A percentile compares a stretch with the other conserved stretches of the same genome.
phyloP scores from a whole-genome alignment of 1,140 invertebrate genomes.

The Cyclina sinensis region DNA sequence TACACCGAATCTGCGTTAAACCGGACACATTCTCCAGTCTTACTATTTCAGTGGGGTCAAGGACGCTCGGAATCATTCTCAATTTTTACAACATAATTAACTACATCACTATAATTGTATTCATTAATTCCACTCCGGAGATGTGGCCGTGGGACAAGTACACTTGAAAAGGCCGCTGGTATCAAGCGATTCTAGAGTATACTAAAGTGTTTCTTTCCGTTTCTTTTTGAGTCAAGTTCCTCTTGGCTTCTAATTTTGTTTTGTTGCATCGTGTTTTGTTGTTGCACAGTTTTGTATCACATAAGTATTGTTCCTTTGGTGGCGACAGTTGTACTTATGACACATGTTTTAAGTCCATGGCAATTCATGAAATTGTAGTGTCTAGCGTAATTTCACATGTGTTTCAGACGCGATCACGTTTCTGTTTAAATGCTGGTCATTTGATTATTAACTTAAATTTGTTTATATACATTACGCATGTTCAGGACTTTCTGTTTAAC shows the following conservation, averaged over 20 bases:
- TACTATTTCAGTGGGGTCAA: neutral
- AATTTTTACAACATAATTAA: conserved; percentile 5
- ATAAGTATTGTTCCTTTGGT: neutral
- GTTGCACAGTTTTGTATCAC: neutral
- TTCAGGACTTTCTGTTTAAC: no score
- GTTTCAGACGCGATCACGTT: neutral
- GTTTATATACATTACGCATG: no score
- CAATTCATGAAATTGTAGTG: neutral
- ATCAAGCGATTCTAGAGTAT: neutral
- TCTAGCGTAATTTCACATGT: no score
- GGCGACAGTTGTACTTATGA: neutral
- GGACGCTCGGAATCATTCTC: neutral
- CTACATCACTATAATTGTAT: neutral
- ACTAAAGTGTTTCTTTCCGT: neutral
- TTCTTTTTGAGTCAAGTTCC: neutral
- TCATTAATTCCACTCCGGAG: neutral
- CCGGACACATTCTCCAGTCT: neutral
- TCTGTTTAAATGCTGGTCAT: conserved; percentile 3
- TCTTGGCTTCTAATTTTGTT: neutral
- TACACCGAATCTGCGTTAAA: no score
- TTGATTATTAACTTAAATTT: neutral
- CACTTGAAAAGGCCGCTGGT: neutral
- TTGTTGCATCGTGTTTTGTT: conserved; percentile 14
- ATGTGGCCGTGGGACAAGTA: neutral
- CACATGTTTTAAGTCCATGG: neutral